These are phyloP conservation scores for Bathynomus jamesi DNA, from an alignment of 1,140 invertebrate species.

Conservation along the genomic window DNA sequence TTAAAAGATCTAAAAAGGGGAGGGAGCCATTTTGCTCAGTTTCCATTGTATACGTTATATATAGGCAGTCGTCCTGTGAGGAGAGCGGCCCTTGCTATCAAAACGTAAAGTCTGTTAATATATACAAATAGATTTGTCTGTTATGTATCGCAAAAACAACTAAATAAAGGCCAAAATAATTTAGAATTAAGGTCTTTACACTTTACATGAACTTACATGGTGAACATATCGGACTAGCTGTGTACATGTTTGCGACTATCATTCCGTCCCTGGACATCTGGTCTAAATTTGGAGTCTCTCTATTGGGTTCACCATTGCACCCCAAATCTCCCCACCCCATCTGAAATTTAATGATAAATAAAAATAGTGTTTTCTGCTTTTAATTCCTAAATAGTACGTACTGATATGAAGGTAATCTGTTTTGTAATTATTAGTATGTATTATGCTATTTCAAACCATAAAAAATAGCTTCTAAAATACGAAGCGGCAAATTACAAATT, in stretches of 20 bases:
- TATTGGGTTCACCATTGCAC: slow-evolving; percentile 47
- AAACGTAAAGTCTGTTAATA: neutral
- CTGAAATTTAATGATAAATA: too few species aligned
- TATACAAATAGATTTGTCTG: neutral
- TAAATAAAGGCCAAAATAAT: too few species aligned
- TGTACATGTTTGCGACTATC: slow-evolving; percentile 48
- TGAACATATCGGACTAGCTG: slow-evolving; percentile 48
- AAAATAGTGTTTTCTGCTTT: neutral
- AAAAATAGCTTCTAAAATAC: too few species aligned
- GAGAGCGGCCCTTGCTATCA: slow-evolving; percentile 46
- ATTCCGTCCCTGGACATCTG: slow-evolving; percentile 47
- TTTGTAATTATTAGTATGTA: neutral
- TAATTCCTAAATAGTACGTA: neutral
- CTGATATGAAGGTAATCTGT: neutral
- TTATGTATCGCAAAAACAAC: too few species aligned
- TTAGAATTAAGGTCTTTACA: too few species aligned
- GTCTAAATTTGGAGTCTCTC: slow-evolving; percentile 49
- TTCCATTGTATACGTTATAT: slow-evolving; percentile 49
- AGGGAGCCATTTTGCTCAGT: slow-evolving; percentile 46
- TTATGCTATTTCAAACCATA: neutral
- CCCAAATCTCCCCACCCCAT: slow-evolving; percentile 52
- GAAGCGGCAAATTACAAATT: too few species aligned
- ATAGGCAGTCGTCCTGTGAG: slow-evolving; percentile 48
- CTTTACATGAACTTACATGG: slow-evolving; percentile 42
- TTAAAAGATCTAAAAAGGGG: too few species aligned